Evolutionary conservation across 2,797 vertebrate species (phyloP).

Genomic region (Novumbra hubbsi): DNA sequence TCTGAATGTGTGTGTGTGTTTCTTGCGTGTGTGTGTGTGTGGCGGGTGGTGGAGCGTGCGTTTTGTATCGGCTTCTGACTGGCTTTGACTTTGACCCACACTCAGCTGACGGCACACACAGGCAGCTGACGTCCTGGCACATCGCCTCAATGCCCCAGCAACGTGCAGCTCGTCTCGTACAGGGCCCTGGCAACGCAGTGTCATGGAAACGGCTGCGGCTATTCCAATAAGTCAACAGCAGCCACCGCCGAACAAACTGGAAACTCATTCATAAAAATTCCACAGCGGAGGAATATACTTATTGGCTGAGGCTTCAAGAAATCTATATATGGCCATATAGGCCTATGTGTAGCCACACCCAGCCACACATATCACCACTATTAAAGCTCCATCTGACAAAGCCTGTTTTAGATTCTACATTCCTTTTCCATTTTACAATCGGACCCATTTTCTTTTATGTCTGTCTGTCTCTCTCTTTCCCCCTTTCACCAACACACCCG

Average conservation of each 20-base stretch:
- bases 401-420: background rate
- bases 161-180: conserved; percentile 75
- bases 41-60: conserved; percentile 29
- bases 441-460: background rate
- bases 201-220: conserved; percentile 53
- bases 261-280: conserved; percentile 69
- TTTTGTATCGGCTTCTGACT: conserved; percentile 38
- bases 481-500: background rate
- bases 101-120: conserved; percentile 47
- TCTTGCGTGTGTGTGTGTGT: conserved; percentile 4
- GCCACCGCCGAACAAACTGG: conserved; percentile 61
- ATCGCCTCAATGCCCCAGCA: conserved; percentile 61
- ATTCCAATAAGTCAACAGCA: conserved; percentile 64
- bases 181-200: conserved; percentile 34
- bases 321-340: background rate
- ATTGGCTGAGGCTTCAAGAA: background rate
- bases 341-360: background rate
- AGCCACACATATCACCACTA: background rate
- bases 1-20: conserved; percentile 1
- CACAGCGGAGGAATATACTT: background rate
- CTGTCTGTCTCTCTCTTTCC: background rate
- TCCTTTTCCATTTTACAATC: background rate
- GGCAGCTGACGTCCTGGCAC: conserved; percentile 68
- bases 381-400: background rate
- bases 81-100: conserved; percentile 56